These are phyloP conservation scores for Haliclona indistincta DNA, from an alignment of 37 sponge, comb jelly and placozoan genomes.

Conservation along the genomic window DNA sequence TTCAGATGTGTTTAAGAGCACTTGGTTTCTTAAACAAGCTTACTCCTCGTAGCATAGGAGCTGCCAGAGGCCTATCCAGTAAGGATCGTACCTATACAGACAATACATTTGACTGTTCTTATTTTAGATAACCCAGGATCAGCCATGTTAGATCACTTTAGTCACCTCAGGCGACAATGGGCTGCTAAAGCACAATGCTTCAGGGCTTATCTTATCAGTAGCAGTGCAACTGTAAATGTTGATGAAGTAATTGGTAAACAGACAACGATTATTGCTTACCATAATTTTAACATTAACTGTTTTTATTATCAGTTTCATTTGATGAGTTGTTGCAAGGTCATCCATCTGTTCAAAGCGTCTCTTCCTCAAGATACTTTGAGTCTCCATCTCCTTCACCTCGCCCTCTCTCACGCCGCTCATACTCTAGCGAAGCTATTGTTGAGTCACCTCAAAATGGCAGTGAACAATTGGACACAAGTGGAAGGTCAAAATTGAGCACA, in stretches of 20 bases:
- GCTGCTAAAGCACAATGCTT: conserved; percentile 70
- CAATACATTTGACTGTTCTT: neutral
- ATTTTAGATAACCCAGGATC: conserved; percentile 58
- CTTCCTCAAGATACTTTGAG: neutral
- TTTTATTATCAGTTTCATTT: conserved; percentile 26
- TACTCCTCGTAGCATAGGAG: conserved; percentile 57
- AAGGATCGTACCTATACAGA: too few species aligned
- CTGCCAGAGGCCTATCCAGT: conserved; percentile 60
- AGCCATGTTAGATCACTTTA: conserved; percentile 67
- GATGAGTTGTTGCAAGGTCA: conserved; percentile 22
- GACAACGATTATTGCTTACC: too few species aligned
- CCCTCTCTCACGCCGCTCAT: conserved; percentile 5
- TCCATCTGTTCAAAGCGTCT: neutral
- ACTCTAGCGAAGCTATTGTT: conserved; percentile 18
- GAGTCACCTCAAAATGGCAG: neutral
- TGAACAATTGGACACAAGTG: neutral
- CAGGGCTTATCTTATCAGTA: conserved; percentile 34
- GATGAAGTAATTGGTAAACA: conserved; percentile 59
- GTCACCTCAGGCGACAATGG: conserved; percentile 83
- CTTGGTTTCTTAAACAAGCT: conserved; percentile 61
- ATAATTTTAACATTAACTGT: too few species aligned
- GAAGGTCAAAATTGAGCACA: conserved; percentile 1
- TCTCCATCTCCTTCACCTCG: neutral
- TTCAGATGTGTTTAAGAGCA: conserved; percentile 9
- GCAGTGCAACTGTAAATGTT: conserved; percentile 34